Evolutionary conservation across 2,797 vertebrate genomes (phyloP).

Genomic region (Molossus alvarezi): DNA sequence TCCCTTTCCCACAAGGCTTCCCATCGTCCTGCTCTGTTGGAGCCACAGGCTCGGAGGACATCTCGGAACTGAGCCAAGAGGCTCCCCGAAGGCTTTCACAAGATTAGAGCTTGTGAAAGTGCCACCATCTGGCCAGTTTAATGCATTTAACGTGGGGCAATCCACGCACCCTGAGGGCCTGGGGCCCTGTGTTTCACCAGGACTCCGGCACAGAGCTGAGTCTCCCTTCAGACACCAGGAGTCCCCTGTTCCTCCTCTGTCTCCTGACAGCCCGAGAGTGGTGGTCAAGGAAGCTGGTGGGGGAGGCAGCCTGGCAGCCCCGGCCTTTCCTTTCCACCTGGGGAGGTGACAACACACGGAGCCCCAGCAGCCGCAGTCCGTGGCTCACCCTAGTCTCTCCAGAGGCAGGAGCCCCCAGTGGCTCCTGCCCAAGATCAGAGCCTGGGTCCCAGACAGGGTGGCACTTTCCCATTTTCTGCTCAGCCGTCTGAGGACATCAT

Average conservation of each 20-base stretch:
- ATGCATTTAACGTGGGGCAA: accelerated
- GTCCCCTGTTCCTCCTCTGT: background rate
- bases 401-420: background rate
- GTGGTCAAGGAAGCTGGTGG: background rate
- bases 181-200: background rate
- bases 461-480: background rate
- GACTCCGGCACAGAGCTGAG: background rate
- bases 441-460: too few species aligned
- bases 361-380: background rate
- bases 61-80: background rate
- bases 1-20: background rate
- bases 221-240: background rate
- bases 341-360: background rate
- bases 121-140: background rate
- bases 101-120: background rate
- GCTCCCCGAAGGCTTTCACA: background rate
- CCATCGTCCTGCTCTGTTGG: accelerated
- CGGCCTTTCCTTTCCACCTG: background rate
- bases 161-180: accelerated
- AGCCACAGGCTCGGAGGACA: background rate
- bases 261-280: background rate
- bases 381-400: background rate
- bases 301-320: background rate
- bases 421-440: background rate
- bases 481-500: background rate